phyloP scores from a whole-genome alignment of 2,888 invertebrate genomes.

The Melolontha melolontha region DNA sequence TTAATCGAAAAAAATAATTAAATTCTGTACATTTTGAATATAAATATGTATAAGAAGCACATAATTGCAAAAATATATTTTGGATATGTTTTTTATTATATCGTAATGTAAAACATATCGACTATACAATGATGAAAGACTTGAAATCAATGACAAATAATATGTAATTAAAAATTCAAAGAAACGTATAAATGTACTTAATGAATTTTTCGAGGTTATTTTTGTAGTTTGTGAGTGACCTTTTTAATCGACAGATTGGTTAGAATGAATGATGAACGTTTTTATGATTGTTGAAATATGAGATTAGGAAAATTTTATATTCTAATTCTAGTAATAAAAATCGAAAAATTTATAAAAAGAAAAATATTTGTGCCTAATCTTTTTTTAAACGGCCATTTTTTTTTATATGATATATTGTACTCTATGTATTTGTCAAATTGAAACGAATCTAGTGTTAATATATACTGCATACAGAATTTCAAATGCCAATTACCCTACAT shows the following conservation, averaged over 20 bases:
- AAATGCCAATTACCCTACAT: no score
- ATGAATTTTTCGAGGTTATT: constrained; percentile 11
- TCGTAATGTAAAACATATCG: constrained; percentile 42
- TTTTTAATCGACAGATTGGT: background rate
- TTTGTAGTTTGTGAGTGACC: constrained; percentile 2
- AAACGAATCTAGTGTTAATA: no score
- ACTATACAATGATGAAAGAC: constrained; percentile 36
- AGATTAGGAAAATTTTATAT: constrained; percentile 4
- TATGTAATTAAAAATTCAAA: constrained; percentile 25
- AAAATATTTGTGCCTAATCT: constrained; percentile 11
- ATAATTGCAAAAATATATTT: constrained; percentile 36
- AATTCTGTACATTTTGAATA: constrained; percentile 20
- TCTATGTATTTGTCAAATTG: background rate
- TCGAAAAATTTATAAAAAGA: constrained; percentile 1
- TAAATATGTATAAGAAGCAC: constrained; percentile 15
- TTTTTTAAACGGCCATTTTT: background rate
- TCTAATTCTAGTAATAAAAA: background rate
- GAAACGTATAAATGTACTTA: constrained; percentile 13
- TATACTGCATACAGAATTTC: no score
- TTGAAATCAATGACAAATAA: constrained; percentile 39
- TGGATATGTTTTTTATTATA: constrained; percentile 41
- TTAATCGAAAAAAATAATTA: background rate
- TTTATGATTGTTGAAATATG: constrained; percentile 8
- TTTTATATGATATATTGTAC: no score
- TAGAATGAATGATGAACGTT: constrained; percentile 7